phyloP scores from a whole-genome alignment of 53 echinoderm and acorn worm species.

The Zoroaster sp. region DNA sequence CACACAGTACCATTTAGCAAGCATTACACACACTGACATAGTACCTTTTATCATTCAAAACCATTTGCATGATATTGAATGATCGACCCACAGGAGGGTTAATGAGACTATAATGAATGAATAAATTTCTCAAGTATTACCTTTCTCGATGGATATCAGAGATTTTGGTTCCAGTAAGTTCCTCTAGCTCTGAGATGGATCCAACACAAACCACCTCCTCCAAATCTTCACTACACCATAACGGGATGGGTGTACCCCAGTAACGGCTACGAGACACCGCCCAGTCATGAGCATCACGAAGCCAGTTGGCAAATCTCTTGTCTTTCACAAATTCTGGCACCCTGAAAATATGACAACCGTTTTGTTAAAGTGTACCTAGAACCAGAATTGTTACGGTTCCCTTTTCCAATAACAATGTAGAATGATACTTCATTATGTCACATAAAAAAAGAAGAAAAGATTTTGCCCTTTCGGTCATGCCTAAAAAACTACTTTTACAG shows the following conservation, averaged over 20 bases:
- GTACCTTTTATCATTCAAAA: no score
- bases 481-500: no score
- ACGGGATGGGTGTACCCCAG: slow-evolving; percentile 96
- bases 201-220: slow-evolving; percentile 94
- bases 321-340: slow-evolving; percentile 99
- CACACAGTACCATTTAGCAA: no score
- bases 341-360: slow-evolving; percentile 70
- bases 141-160: slow-evolving; percentile 90
- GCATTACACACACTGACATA: no score
- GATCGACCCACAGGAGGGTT: no score
- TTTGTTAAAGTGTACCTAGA: no score
- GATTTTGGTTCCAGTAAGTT: slow-evolving; percentile 74
- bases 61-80: no score
- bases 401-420: no score
- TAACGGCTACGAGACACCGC: slow-evolving; percentile 92
- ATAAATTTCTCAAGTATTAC: slow-evolving; percentile 46
- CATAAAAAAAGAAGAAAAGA: no score
- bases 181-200: slow-evolving; percentile 84
- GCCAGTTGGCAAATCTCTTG: slow-evolving; percentile 96
- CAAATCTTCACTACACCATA: slow-evolving; percentile 96
- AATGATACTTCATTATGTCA: no score
- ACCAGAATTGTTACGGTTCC: no score
- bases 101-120: background rate
- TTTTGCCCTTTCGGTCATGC: no score
- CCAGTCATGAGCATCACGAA: slow-evolving; percentile 96